A percentile compares a stretch with the other conserved stretches of the same genome.
These are phyloP conservation scores for Callosobruchus maculatus DNA, from an alignment of 2,888 invertebrate species.

Conservation along the genomic window DNA sequence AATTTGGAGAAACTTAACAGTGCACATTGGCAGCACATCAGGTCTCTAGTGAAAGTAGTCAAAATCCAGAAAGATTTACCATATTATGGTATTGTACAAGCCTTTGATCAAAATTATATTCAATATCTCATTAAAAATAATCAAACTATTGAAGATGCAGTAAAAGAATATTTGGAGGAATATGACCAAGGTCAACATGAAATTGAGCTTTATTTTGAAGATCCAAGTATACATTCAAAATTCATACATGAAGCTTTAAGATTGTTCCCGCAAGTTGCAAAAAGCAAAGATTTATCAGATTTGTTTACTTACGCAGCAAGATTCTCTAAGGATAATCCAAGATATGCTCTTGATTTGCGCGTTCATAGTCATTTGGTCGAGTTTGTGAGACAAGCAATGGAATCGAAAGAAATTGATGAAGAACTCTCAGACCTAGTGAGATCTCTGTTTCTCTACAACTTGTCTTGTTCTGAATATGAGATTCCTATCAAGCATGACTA, in stretches of 20 bases:
- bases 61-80: conserved; percentile 11
- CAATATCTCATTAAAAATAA: conserved; percentile 19
- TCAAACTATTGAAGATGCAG: conserved; percentile 12
- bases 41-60: conserved; percentile 19
- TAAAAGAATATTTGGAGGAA: conserved; percentile 15
- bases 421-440: not conserved
- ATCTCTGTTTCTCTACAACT: conserved; percentile 3
- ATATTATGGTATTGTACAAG: not conserved
- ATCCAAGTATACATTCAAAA: conserved; percentile 3
- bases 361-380: conserved; percentile 7
- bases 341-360: conserved; percentile 7
- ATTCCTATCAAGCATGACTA: not conserved
- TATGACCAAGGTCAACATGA: not conserved
- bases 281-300: not conserved
- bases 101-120: conserved; percentile 14
- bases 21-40: conserved; percentile 25
- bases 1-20: conserved; percentile 16
- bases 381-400: not conserved
- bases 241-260: conserved; percentile 12
- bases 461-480: conserved; percentile 6
- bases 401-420: not conserved
- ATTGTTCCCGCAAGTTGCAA: not conserved
- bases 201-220: conserved; percentile 4
- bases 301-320: conserved; percentile 1
- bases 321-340: conserved; percentile 11